Evolutionary conservation across 2,888 invertebrate species (phyloP).

Genomic region (Polydrusus cervinus): DNA sequence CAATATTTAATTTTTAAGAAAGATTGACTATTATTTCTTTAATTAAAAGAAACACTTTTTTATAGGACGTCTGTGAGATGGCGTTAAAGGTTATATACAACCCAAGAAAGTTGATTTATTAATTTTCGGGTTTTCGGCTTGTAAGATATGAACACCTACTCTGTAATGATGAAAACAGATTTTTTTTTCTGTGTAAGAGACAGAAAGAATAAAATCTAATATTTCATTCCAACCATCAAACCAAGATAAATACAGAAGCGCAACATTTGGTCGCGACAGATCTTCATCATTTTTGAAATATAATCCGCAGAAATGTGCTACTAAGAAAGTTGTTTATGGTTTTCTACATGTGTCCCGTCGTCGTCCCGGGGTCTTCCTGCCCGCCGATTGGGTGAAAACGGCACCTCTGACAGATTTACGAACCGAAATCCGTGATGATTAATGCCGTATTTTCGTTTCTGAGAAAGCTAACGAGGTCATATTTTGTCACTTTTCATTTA

Average conservation of each 20-base stretch:
- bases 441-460: slow-evolving; percentile 49
- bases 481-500: slow-evolving; percentile 39
- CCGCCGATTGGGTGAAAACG: slow-evolving; percentile 48
- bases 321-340: slow-evolving; percentile 53
- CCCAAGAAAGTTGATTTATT: no score
- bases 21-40: no score
- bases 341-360: slow-evolving; percentile 48
- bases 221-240: no score
- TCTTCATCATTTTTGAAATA: slow-evolving; percentile 44
- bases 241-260: slow-evolving; percentile 6
- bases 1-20: no score
- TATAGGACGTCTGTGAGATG: no score
- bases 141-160: no score
- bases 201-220: no score
- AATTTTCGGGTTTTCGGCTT: no score
- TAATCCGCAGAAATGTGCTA: slow-evolving; percentile 46
- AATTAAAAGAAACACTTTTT: no score
- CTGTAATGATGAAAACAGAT: no score
- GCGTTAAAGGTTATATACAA: no score
- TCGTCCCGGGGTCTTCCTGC: slow-evolving; percentile 33
- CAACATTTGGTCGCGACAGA: slow-evolving; percentile 37
- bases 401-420: slow-evolving; percentile 51
- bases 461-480: slow-evolving; percentile 45
- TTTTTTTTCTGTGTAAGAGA: no score
- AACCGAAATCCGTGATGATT: slow-evolving; percentile 41